These are phyloP conservation scores for Clepsis dumicolana DNA, from an alignment of 2,888 invertebrate genomes.

Conservation along the genomic window DNA sequence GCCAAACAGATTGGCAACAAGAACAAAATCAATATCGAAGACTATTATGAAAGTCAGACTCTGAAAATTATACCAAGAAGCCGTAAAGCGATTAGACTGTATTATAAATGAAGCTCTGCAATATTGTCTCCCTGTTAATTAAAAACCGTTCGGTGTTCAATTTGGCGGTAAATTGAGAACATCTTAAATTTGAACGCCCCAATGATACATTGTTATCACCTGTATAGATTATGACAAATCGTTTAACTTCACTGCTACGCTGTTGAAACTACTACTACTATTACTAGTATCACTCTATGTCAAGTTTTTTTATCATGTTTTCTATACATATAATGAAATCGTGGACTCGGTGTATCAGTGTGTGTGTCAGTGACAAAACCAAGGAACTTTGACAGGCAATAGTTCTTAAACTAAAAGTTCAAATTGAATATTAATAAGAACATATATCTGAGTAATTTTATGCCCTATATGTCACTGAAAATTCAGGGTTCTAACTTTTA, in stretches of 20 bases:
- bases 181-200: neutral
- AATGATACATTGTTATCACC: slow-evolving; percentile 3
- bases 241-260: neutral
- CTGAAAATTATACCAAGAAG: slow-evolving; percentile 18
- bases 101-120: slow-evolving; percentile 19
- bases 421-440: too few species aligned
- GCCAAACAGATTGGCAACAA: slow-evolving; percentile 48
- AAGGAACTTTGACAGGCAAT: too few species aligned
- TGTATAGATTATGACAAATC: neutral
- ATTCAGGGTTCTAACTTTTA: too few species aligned
- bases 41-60: slow-evolving; percentile 45
- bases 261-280: neutral
- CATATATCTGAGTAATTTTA: too few species aligned
- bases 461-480: too few species aligned
- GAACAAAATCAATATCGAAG: slow-evolving; percentile 50
- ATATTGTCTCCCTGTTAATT: slow-evolving; percentile 22
- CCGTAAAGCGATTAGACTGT: slow-evolving; percentile 19
- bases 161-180: slow-evolving; percentile 20
- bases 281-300: too few species aligned
- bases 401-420: too few species aligned
- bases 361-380: too few species aligned
- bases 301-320: neutral
- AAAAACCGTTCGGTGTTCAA: slow-evolving; percentile 18
- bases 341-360: too few species aligned
- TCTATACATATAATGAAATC: too few species aligned